These are phyloP conservation scores for Lasius platythorax DNA, from an alignment of 2,888 invertebrate genomes.

Conservation along the genomic window DNA sequence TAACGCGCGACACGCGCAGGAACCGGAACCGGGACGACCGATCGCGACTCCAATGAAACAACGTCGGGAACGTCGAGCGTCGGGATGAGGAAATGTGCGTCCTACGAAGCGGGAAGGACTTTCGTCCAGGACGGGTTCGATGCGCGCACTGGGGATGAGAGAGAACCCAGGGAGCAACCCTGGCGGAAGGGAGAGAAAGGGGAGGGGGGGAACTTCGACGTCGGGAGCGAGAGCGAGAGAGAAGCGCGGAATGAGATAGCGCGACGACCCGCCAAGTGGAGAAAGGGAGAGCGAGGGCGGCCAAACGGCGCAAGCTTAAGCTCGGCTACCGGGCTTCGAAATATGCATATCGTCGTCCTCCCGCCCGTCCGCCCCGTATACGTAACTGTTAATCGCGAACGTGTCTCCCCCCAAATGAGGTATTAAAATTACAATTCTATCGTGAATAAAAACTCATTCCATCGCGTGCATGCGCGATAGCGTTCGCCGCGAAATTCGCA, in stretches of 20 bases:
- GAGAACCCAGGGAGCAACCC: conserved; percentile 79
- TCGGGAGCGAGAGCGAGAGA: conserved; percentile 58
- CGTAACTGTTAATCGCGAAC: conserved; percentile 42
- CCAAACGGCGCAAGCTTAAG: conserved; percentile 82
- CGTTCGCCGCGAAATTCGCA: background rate
- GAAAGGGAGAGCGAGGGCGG: conserved; percentile 51
- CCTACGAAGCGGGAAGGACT: conserved; percentile 80
- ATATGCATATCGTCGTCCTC: conserved; percentile 64
- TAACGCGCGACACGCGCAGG: conserved; percentile 11
- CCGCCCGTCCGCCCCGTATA: conserved; percentile 21
- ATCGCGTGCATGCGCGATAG: background rate
- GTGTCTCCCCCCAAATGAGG: background rate
- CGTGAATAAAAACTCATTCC: background rate
- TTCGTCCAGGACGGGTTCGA: conserved; percentile 87
- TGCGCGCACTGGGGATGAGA: conserved; percentile 82
- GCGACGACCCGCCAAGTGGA: conserved; percentile 20
- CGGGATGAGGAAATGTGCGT: conserved; percentile 68
- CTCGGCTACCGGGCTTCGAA: conserved; percentile 73
- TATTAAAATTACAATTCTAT: conserved; percentile 8
- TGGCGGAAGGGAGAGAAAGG: conserved; percentile 65
- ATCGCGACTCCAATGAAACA: conserved; percentile 28
- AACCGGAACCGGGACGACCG: conserved; percentile 43
- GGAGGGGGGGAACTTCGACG: conserved; percentile 54
- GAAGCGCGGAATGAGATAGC: conserved; percentile 57
- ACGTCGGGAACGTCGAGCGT: conserved; percentile 34